Evolutionary conservation across 2,113 vertebrate species (phyloP), one percentile per base, ranked within the genome.

Genomic region (Pseudonaja textilis): DNA sequence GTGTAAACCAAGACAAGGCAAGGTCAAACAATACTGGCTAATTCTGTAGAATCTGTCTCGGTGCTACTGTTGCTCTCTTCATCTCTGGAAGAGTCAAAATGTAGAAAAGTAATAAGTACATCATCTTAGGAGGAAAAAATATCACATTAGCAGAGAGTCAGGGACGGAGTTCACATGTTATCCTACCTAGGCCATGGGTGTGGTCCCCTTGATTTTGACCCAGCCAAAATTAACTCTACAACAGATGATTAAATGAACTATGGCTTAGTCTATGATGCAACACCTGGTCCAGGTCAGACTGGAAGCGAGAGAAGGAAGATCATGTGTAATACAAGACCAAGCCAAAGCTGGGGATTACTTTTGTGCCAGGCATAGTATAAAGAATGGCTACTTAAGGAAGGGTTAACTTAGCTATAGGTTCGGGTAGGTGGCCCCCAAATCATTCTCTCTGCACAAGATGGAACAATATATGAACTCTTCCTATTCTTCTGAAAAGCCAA

Each of bases 1-100:
- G 86, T 0, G 42, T 47, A 20, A 47, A 1, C 0, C 1, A 56
- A 91, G 1, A 69, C 81, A 39, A 92, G 64, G 4, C 0, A 0
- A 74, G 85, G 54, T 97, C 97, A 98, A 94, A 98, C 97, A 34
- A 98, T 97, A 94, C 97, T 98, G 94, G 97, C 98, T 91, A 98
- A 95, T 11, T 98, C 98, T 96, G 98, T 97, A 93, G 97, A 98
- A 95, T 98, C 98, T 0, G 98, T 97, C 81, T 98, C 98, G 0
- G 97, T 97, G 95, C 97, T 97, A 91, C 97, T 97, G 39, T 97
- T 98, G 96, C 96, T 98, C 69, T 97, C 97, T 93, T 97, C 96
- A 5, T 97, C 97, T 89, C 97, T 97, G 95, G 25, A 42, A 29
- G 89, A 95, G 29, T 91, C 18, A 86, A 94, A 92, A 69, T 92